Conservation (phyloP, 2,888 invertebrate species). For the Gandaritis pyraliata region DNA sequence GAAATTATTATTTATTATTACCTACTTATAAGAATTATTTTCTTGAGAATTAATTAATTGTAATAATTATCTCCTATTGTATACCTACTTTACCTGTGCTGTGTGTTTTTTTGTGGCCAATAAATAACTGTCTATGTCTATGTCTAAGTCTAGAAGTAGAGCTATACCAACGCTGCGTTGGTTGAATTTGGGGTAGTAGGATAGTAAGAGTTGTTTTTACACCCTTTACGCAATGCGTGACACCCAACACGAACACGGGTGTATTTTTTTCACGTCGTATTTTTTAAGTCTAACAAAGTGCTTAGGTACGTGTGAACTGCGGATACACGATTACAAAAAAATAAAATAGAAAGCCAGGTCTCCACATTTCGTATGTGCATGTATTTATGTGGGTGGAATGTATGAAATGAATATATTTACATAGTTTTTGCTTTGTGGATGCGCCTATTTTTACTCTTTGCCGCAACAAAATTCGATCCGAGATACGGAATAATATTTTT, state of each 20-base stretch:
- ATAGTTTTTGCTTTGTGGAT: slow-evolving; percentile 44
- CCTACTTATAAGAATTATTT: no score
- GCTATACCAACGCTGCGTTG: no score
- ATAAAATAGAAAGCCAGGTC: slow-evolving; percentile 13
- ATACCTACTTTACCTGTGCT: no score
- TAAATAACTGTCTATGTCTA: no score
- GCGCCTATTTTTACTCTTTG: slow-evolving; percentile 36
- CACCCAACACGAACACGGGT: slow-evolving; percentile 25
- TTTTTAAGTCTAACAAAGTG: slow-evolving; percentile 25
- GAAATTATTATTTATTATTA: no score
- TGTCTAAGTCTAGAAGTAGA: no score
- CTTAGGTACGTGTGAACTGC: slow-evolving; percentile 34
- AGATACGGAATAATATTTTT: slow-evolving; percentile 25
- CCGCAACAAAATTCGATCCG: slow-evolving; percentile 27
- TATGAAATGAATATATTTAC: slow-evolving; percentile 47
- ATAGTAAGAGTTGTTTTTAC: no score
- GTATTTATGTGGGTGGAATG: slow-evolving; percentile 38
- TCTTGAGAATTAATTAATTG: no score
- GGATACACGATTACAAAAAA: slow-evolving; percentile 32
- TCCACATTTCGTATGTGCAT: slow-evolving; percentile 42
- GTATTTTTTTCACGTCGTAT: slow-evolving; percentile 26
- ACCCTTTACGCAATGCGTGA: slow-evolving; percentile 20
- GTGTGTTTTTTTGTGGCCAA: no score
- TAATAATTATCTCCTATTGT: no score
- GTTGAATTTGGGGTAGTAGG: no score